Evolutionary conservation across 1,140 invertebrate genomes (phyloP).

Genomic region (Diuraphis noxia): DNA sequence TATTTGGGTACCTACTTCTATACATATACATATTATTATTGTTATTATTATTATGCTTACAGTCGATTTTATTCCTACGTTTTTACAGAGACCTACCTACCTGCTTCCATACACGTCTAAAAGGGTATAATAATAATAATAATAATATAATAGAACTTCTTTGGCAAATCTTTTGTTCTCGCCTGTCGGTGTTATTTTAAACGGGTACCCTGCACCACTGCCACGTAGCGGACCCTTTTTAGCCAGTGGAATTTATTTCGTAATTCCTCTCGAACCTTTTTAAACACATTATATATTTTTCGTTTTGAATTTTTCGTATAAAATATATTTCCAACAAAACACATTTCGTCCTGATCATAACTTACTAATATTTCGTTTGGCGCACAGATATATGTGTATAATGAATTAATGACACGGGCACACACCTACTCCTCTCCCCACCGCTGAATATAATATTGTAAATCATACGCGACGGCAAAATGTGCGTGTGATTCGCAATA

Average conservation of each 20-base stretch:
- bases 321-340: not conserved
- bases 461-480: not conserved
- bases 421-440: not conserved
- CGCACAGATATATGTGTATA: not conserved
- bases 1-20: not conserved
- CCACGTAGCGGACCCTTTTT: not conserved
- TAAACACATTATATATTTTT: not conserved
- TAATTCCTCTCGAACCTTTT: not conserved
- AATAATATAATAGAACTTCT: not conserved
- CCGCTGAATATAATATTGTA: not conserved
- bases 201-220: not conserved
- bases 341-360: not conserved
- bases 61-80: not conserved
- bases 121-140: not conserved
- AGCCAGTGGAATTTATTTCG: not conserved
- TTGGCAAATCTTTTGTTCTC: slow-evolving; percentile 1
- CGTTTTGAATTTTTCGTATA: not conserved
- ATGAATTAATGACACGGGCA: too few species aligned
- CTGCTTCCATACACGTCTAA: not conserved
- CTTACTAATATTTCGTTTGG: not conserved
- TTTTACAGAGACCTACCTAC: not conserved
- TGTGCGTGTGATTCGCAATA: not conserved
- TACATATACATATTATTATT: too few species aligned
- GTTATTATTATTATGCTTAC: too few species aligned
- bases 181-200: slow-evolving; percentile 14